phyloP scores from a whole-genome alignment of 2,113 vertebrate genomes.

The Puffinus mauretanicus region DNA sequence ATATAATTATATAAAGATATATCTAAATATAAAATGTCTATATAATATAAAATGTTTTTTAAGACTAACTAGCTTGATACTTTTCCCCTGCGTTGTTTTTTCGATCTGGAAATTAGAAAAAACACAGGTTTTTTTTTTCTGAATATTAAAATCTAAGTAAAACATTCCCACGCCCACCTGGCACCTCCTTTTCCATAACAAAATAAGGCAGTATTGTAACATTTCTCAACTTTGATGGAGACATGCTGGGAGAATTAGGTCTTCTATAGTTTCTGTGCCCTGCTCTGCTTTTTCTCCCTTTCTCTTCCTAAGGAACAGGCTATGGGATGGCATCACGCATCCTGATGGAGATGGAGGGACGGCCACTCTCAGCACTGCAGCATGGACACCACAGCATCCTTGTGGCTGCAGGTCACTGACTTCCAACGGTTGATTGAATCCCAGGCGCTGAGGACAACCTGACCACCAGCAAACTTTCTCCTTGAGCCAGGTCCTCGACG shows the following conservation, averaged over 20 bases:
- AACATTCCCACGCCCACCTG: not conserved
- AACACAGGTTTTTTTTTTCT: not conserved
- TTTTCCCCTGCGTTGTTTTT: not conserved
- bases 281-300: not conserved
- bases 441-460: not conserved
- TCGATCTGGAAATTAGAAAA: not conserved
- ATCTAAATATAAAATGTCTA: not conserved
- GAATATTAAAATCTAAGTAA: not conserved
- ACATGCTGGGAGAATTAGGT: not conserved
- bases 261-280: not conserved
- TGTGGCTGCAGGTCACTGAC: not conserved
- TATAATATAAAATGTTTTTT: not conserved
- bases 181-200: not conserved
- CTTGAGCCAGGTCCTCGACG: not conserved
- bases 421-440: not conserved
- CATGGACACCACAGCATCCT: not conserved
- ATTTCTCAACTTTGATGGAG: not conserved
- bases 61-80: not conserved
- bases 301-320: not conserved
- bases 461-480: not conserved
- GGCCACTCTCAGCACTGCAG: not conserved
- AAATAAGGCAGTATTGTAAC: not conserved
- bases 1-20: not conserved
- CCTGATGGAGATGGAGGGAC: not conserved
- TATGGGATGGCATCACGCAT: accelerated